These are phyloP conservation scores for Campaea margaritaria DNA, from an alignment of 2,888 invertebrate species.

Conservation along the genomic window DNA sequence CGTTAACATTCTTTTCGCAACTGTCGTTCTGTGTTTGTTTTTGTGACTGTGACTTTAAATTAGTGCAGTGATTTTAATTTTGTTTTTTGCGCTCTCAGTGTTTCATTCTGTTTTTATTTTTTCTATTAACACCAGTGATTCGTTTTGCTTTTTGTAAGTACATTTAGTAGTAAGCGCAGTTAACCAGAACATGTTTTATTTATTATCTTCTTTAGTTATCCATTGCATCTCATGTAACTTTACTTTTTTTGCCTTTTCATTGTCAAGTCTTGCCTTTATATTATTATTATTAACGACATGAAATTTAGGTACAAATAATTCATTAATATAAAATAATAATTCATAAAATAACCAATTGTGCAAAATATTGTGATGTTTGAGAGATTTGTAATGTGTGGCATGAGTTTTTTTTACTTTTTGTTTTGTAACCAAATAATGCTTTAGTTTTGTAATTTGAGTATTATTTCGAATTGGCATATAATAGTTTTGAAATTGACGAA, in stretches of 20 bases:
- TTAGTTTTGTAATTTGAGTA: conserved; percentile 38
- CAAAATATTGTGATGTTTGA: conserved; percentile 42
- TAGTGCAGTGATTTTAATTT: conserved; percentile 57
- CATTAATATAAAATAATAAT: too few species aligned
- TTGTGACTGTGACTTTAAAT: conserved; percentile 61
- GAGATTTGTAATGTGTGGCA: conserved; percentile 42
- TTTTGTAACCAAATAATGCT: conserved; percentile 42
- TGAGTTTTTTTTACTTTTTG: conserved; percentile 38
- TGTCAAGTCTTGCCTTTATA: conserved; percentile 55
- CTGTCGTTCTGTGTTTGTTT: conserved; percentile 67
- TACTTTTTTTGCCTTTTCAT: conserved; percentile 46
- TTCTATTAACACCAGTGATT: conserved; percentile 50
- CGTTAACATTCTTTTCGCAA: conserved; percentile 63
- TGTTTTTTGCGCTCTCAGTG: conserved; percentile 56
- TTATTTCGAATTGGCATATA: conserved; percentile 42
- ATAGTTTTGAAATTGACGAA: conserved; percentile 49
- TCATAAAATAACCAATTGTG: conserved; percentile 32
- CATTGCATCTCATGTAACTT: conserved; percentile 34
- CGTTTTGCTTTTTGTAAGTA: conserved; percentile 53
- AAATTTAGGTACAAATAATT: conserved; percentile 46
- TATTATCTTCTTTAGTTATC: conserved; percentile 48
- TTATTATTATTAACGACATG: conserved; percentile 50
- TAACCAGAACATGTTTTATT: conserved; percentile 50
- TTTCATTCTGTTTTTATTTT: conserved; percentile 39
- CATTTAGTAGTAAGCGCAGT: conserved; percentile 52